A percentile compares a stretch with the other conserved stretches of the same genome.
phyloP scores from a whole-genome alignment of 2,797 vertebrate species.

The Pristis pectinata region DNA sequence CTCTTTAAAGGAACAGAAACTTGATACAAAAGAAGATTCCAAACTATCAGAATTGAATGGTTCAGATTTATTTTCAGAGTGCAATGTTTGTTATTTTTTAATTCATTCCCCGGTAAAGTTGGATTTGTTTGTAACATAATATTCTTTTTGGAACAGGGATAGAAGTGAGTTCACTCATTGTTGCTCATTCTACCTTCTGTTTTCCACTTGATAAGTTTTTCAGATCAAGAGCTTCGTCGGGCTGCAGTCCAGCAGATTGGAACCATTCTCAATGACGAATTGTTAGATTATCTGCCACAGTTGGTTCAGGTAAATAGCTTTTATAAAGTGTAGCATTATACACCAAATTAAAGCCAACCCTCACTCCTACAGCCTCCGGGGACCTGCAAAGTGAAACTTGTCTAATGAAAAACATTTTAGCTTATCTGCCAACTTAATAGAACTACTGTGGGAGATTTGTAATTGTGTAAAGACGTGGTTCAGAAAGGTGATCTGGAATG shows the following conservation, averaged over 20 bases:
- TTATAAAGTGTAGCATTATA: conserved; percentile 36
- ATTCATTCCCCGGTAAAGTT: background rate
- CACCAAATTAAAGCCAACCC: background rate
- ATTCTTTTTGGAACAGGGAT: background rate
- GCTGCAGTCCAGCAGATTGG: conserved; percentile 67
- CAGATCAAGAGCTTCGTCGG: conserved; percentile 69
- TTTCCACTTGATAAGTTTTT: conserved; percentile 59
- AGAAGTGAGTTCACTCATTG: background rate
- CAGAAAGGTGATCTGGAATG: too few relatives aligned
- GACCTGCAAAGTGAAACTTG: background rate
- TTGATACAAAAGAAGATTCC: background rate
- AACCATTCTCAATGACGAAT: conserved; percentile 63
- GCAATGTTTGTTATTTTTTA: background rate
- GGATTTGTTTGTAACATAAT: background rate
- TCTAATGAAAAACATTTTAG: background rate
- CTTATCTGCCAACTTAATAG: background rate
- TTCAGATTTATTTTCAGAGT: background rate
- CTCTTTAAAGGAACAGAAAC: background rate
- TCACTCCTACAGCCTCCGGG: background rate
- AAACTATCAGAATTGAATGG: too few relatives aligned
- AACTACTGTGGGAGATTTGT: background rate
- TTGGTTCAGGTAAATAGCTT: conserved; percentile 69
- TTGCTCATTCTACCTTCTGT: background rate
- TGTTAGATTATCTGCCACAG: conserved; percentile 74
- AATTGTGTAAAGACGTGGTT: background rate